A percentile compares a stretch with the other conserved stretches of the same genome.
These are phyloP conservation scores for Petrophora chlorosata DNA, from an alignment of 2,888 invertebrate genomes.

Conservation along the genomic window DNA sequence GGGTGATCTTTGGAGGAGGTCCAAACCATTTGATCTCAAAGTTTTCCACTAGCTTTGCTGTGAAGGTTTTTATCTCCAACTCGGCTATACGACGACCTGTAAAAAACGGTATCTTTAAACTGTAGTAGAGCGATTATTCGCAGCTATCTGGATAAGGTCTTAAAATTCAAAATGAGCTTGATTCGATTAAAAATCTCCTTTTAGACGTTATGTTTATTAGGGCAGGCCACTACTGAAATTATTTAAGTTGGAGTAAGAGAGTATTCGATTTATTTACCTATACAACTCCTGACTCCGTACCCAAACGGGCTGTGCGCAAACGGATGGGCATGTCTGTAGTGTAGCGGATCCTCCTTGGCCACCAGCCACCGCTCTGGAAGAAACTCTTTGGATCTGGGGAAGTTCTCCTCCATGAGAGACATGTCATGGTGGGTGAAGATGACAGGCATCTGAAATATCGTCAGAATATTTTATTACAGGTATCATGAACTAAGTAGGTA, in stretches of 20 bases:
- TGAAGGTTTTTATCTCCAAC: conserved; percentile 78
- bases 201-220: too few species aligned
- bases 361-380: conserved; percentile 90
- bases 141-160: too few species aligned
- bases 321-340: conserved; percentile 79
- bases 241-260: neutral
- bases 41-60: conserved; percentile 56
- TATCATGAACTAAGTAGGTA: too few species aligned
- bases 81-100: conserved; percentile 85
- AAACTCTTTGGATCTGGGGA: conserved; percentile 84
- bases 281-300: conserved; percentile 86
- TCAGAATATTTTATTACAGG: too few species aligned
- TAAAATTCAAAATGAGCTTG: too few species aligned
- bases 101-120: too few species aligned
- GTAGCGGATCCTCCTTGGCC: conserved; percentile 57
- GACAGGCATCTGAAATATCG: conserved; percentile 42
- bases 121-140: too few species aligned
- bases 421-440: conserved; percentile 82
- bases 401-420: conserved; percentile 86
- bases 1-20: conserved; percentile 45
- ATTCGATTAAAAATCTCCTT: too few species aligned
- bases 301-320: conserved; percentile 87
- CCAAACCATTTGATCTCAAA: conserved; percentile 55
- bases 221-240: neutral
- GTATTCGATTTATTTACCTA: conserved; percentile 67